Conservation (phyloP, 2,797 vertebrate species). For the Schizopygopsis malacanthus region DNA sequence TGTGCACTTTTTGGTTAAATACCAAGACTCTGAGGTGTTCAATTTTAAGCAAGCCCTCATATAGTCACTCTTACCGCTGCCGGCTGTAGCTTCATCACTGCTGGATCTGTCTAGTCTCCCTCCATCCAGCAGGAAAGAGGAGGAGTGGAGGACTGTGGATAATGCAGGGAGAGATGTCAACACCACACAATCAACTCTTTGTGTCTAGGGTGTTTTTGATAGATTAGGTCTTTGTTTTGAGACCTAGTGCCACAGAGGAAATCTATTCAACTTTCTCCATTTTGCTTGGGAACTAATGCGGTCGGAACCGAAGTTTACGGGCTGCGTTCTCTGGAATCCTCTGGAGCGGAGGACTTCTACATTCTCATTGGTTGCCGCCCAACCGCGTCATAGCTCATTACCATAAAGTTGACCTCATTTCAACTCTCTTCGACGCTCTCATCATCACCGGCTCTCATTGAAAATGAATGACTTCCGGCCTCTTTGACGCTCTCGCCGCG, state of each 20-base stretch:
- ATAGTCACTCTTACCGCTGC: neutral
- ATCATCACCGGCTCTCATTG: no score
- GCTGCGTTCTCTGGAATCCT: no score
- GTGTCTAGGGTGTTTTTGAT: neutral
- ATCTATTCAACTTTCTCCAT: neutral
- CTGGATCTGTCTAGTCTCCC: neutral
- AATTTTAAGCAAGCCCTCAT: neutral
- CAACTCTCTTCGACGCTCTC: no score
- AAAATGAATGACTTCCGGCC: no score
- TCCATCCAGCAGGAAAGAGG: neutral
- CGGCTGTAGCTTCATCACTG: neutral
- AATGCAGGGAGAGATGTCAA: neutral
- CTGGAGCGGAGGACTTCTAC: no score
- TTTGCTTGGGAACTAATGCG: no score
- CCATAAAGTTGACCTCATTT: no score
- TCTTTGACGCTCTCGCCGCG: no score
- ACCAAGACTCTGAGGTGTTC: conserved; percentile 48
- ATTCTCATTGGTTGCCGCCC: no score
- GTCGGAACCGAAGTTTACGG: no score
- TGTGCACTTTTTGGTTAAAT: neutral
- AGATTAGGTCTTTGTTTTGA: neutral
- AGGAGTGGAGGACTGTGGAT: neutral
- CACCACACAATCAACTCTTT: neutral
- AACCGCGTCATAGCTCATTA: no score
- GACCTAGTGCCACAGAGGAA: neutral